These are phyloP conservation scores for Sminthurides aquaticus DNA, from an alignment of 2,888 invertebrate genomes.

Conservation along the genomic window DNA sequence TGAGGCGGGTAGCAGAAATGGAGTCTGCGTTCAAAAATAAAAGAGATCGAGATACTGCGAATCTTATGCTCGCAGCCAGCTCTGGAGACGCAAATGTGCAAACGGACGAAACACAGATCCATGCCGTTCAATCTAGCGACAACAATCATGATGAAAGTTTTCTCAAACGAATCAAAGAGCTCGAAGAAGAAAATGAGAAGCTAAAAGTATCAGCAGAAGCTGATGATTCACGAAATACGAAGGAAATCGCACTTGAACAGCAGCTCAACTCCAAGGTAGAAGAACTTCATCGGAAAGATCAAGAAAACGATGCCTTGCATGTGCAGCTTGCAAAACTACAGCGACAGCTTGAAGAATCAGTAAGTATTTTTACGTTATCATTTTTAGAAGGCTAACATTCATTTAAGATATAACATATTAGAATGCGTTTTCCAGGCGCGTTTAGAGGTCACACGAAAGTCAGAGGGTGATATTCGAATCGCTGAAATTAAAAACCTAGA, in stretches of 20 bases:
- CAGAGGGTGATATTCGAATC: neutral
- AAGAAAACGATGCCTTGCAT: no score
- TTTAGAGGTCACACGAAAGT: neutral
- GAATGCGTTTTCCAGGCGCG: neutral
- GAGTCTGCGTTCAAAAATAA: slow-evolving; percentile 16
- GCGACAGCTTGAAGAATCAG: no score
- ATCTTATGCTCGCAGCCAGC: neutral
- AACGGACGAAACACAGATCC: neutral
- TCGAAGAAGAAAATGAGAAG: slow-evolving; percentile 11
- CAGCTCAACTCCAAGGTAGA: no score
- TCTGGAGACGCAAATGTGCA: neutral
- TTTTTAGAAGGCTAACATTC: no score
- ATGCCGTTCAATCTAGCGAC: neutral
- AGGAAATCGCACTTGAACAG: no score
- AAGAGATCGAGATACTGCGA: slow-evolving; percentile 8
- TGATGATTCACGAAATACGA: no score
- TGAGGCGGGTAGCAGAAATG: slow-evolving; percentile 13
- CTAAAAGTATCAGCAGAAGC: no score
- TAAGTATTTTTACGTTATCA: no score
- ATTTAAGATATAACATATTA: no score
- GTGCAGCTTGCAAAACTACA: no score
- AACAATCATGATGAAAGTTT: neutral
- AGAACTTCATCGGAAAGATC: no score
- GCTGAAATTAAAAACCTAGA: neutral
- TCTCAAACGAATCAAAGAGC: slow-evolving; percentile 1